These are phyloP conservation scores for Protophormia terraenovae DNA, from an alignment of 2,888 invertebrate species.

Conservation along the genomic window DNA sequence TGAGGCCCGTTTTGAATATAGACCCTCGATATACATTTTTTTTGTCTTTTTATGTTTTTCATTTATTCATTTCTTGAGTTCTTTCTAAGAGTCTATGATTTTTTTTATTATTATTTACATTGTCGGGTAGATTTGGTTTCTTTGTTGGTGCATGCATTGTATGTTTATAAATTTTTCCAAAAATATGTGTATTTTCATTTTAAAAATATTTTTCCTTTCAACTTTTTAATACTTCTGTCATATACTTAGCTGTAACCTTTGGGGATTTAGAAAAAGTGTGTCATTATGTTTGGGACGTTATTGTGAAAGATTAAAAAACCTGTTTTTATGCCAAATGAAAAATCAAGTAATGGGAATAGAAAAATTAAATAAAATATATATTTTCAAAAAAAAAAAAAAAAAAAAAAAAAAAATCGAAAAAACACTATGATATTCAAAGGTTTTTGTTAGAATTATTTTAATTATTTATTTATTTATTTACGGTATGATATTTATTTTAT, in stretches of 20 bases:
- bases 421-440: no score
- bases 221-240: background rate
- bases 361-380: no score
- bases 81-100: background rate
- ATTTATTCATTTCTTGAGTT: constrained; percentile 3
- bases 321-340: background rate
- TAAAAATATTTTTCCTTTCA: background rate
- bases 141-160: background rate
- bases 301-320: background rate
- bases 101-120: background rate
- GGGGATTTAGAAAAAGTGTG: background rate
- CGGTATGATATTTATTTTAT: no score
- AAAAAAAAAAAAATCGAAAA: no score
- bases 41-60: background rate
- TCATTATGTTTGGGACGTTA: background rate
- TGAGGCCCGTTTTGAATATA: no score
- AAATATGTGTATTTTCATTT: background rate
- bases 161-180: background rate
- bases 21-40: background rate
- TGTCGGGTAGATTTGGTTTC: background rate
- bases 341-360: no score
- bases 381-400: no score
- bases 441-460: no score
- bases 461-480: no score
- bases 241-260: background rate